phyloP scores from a whole-genome alignment of 2,888 invertebrate genomes.

The Himalopsyche kuldschensis region DNA sequence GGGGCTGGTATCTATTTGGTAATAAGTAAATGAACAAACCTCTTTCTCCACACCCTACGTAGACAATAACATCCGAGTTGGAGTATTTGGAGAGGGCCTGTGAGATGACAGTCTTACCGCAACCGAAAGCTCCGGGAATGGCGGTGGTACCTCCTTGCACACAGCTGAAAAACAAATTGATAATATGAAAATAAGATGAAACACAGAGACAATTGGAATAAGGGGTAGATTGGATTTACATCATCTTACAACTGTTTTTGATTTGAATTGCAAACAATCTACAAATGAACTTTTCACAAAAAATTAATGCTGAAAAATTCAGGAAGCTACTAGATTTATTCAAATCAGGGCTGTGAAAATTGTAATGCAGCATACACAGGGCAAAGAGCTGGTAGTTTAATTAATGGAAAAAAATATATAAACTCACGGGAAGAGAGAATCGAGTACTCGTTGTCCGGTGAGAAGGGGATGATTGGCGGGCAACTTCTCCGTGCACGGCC shows the following conservation, averaged over 20 bases:
- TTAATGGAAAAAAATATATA: too few species aligned
- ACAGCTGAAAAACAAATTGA: conserved; percentile 62
- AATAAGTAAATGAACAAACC: conserved; percentile 53
- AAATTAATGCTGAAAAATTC: too few species aligned
- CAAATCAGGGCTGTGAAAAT: too few species aligned
- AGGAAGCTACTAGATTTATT: too few species aligned
- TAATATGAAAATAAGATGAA: neutral
- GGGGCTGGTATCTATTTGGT: neutral
- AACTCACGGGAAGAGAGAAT: conserved; percentile 95
- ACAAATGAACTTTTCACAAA: too few species aligned
- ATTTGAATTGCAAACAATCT: neutral
- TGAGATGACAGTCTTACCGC: conserved; percentile 99
- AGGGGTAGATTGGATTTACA: too few species aligned
- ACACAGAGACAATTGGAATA: too few species aligned
- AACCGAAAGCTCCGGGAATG: conserved; percentile 99
- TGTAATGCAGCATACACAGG: too few species aligned
- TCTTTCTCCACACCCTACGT: conserved; percentile 99
- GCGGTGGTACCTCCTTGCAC: conserved; percentile 99
- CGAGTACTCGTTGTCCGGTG: conserved; percentile 97
- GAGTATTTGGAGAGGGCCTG: conserved; percentile 99
- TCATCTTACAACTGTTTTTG: too few species aligned
- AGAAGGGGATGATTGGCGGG: conserved; percentile 98
- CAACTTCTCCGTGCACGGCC: conserved; percentile 96
- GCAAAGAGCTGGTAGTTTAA: too few species aligned
- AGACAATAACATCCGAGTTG: conserved; percentile 98